These are phyloP conservation scores for Agonopterix heracliana DNA, from an alignment of 2,888 invertebrate genomes.

Conservation along the genomic window DNA sequence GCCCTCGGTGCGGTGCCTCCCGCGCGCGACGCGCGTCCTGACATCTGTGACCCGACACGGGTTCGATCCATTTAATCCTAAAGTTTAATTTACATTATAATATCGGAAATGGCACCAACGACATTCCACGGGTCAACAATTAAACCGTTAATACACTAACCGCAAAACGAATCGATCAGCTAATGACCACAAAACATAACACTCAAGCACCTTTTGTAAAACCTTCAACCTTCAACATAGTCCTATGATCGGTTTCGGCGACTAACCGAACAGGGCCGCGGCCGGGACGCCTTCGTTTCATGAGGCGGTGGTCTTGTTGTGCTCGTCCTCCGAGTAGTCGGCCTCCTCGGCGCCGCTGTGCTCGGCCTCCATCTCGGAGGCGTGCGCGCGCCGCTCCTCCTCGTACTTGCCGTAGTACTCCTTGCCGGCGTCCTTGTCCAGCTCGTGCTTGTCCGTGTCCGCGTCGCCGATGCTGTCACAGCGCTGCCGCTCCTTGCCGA, in stretches of 20 bases:
- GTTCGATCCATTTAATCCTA: slow-evolving; percentile 36
- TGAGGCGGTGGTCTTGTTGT: slow-evolving; percentile 50
- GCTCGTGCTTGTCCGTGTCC: background rate
- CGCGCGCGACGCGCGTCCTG: background rate
- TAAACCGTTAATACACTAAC: slow-evolving; percentile 43
- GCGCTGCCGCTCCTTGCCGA: slow-evolving; percentile 54
- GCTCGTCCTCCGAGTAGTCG: slow-evolving; percentile 69
- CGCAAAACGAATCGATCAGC: slow-evolving; percentile 38
- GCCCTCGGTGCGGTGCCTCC: background rate
- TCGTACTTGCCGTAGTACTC: slow-evolving; percentile 41
- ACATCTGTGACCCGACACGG: slow-evolving; percentile 1
- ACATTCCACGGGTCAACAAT: slow-evolving; percentile 73
- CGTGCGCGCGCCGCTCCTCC: slow-evolving; percentile 32
- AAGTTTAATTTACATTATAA: slow-evolving; percentile 53
- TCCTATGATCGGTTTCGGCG: slow-evolving; percentile 33
- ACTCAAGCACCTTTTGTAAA: slow-evolving; percentile 67
- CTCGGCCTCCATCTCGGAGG: slow-evolving; percentile 35
- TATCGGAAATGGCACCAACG: slow-evolving; percentile 71
- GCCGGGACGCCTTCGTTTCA: slow-evolving; percentile 42
- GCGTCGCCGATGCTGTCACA: background rate
- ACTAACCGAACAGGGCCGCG: slow-evolving; percentile 19
- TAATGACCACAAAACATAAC: slow-evolving; percentile 68
- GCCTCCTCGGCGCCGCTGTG: slow-evolving; percentile 53
- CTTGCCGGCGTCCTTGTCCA: slow-evolving; percentile 51
- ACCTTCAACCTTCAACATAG: slow-evolving; percentile 55